Evolutionary conservation across 2,888 invertebrate genomes (phyloP).

Genomic region (Hyppa rectilinea): DNA sequence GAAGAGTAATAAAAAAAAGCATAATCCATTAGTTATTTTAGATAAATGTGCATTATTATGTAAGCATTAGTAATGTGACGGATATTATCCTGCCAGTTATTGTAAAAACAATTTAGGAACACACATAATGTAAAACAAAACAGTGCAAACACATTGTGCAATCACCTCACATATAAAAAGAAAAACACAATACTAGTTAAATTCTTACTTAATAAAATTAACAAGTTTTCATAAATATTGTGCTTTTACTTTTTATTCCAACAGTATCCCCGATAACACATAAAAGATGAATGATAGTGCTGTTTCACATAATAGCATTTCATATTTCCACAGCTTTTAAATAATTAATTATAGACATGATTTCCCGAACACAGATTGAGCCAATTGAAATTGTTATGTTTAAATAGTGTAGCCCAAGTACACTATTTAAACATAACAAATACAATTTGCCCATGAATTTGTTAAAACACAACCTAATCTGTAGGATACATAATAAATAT

Average conservation of each 20-base stretch:
- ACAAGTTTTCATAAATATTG: conserved; percentile 16
- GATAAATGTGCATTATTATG: neutral
- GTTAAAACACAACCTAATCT: neutral
- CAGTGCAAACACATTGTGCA: conserved; percentile 71
- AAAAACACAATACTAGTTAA: conserved; percentile 60
- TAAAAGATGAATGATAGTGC: conserved; percentile 21
- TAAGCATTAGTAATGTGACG: neutral
- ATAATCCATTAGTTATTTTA: neutral
- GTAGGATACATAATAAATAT: neutral
- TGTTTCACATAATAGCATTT: neutral
- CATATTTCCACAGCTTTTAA: neutral
- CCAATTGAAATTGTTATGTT: neutral
- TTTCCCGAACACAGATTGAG: neutral
- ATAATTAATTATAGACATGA: neutral
- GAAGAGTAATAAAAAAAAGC: neutral
- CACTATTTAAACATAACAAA: conserved; percentile 1
- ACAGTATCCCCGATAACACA: conserved; percentile 73
- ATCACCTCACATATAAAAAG: conserved; percentile 71
- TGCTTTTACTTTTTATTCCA: conserved; percentile 73
- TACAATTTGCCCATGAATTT: neutral
- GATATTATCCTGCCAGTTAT: neutral
- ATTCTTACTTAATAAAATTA: neutral
- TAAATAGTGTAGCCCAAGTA: too few relatives aligned
- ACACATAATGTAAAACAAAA: conserved; percentile 14
- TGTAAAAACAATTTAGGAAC: neutral